Conservation (phyloP, 2,797 vertebrate genomes). For the Pteronotus mesoamericanus region DNA sequence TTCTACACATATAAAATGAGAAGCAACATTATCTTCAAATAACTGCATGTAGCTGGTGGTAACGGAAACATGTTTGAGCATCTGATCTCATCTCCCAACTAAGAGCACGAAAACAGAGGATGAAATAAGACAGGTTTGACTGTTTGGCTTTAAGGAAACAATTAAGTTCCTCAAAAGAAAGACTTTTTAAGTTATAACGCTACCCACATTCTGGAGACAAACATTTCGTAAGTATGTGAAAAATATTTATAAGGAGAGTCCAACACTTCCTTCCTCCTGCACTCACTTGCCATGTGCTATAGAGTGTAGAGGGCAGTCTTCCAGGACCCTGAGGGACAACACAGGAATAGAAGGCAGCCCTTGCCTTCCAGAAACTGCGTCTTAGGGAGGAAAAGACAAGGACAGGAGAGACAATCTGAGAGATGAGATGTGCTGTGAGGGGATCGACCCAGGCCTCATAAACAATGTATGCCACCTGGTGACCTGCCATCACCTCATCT, state of each 20-base stretch:
- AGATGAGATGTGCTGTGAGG: fast-evolving
- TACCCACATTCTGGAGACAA: not conserved
- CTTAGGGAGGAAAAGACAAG: not conserved
- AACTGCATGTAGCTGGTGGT: not conserved
- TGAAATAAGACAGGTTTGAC: not conserved
- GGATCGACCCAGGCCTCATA: not conserved
- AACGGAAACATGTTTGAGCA: not conserved
- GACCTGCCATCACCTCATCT: not conserved
- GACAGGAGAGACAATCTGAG: not conserved
- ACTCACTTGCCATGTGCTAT: no score
- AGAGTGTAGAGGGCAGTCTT: not conserved
- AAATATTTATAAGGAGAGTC: not conserved
- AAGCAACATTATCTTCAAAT: not conserved
- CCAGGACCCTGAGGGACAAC: not conserved
- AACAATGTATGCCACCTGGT: not conserved
- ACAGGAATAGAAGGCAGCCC: not conserved
- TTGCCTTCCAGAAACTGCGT: not conserved
- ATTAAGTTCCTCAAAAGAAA: not conserved
- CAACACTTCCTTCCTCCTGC: not conserved
- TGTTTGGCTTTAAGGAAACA: not conserved
- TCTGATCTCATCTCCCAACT: not conserved
- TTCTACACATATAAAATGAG: not conserved
- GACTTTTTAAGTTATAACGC: not conserved
- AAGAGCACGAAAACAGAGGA: not conserved
- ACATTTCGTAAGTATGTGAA: not conserved